Percentiles rank a stretch among this genome's conserved stretches.
These are phyloP conservation scores for Phymatocera aterrima DNA, from an alignment of 2,888 invertebrate species.

Conservation along the genomic window DNA sequence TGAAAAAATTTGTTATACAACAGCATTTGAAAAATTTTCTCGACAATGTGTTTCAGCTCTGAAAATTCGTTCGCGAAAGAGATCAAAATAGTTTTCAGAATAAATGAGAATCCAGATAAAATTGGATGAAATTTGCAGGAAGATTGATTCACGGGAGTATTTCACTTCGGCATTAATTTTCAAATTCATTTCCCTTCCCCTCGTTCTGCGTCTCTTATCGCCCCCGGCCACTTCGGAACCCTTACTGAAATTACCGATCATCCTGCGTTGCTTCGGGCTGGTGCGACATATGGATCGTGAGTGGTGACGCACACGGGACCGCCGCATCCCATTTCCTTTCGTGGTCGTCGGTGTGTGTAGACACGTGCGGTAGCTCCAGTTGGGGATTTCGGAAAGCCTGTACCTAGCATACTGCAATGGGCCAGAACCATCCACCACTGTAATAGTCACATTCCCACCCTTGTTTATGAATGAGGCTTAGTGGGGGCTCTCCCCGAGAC, in stretches of 20 bases:
- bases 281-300: conserved; percentile 31
- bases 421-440: background rate
- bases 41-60: no score
- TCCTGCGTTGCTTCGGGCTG: conserved; percentile 28
- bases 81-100: no score
- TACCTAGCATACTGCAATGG: background rate
- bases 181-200: background rate
- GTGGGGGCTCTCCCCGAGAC: background rate
- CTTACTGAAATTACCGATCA: conserved; percentile 21
- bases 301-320: conserved; percentile 29
- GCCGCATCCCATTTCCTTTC: background rate
- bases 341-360: no score
- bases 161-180: background rate
- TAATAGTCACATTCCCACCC: background rate
- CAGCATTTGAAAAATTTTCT: no score
- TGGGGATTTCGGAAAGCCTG: background rate
- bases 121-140: background rate
- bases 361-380: background rate
- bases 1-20: no score
- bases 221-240: conserved; percentile 17
- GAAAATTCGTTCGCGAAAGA: no score
- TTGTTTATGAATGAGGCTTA: conserved; percentile 12
- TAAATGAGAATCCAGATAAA: no score
- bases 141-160: background rate
- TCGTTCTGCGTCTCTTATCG: background rate